A percentile compares a stretch with the other conserved stretches of the same genome.
These are phyloP conservation scores for Antigone vipio DNA, from an alignment of 2,113 vertebrate species.

Conservation along the genomic window DNA sequence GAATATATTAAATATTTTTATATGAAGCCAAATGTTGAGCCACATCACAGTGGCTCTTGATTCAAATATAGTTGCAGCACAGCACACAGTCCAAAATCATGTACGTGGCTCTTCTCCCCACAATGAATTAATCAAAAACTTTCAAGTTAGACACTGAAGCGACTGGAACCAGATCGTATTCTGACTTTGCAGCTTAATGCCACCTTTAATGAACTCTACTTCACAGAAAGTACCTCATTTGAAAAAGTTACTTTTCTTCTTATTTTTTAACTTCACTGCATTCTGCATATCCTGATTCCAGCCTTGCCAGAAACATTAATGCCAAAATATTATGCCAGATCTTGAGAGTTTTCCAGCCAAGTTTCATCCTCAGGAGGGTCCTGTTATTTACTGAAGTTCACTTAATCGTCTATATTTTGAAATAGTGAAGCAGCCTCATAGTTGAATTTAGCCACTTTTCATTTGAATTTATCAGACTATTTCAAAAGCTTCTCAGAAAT, in stretches of 20 bases:
- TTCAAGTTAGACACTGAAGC: neutral
- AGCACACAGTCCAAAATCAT: neutral
- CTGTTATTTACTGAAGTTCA: neutral
- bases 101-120: neutral
- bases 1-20: neutral
- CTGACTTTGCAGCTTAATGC: neutral
- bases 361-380: neutral
- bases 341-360: neutral
- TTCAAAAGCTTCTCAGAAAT: neutral
- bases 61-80: neutral
- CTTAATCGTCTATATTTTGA: neutral
- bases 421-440: neutral
- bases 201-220: neutral
- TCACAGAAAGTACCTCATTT: neutral
- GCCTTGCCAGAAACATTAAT: neutral
- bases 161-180: neutral
- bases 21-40: neutral
- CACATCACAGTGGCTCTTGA: accelerated
- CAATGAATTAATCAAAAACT: neutral
- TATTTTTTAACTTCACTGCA: neutral
- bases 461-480: neutral
- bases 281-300: neutral
- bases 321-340: neutral
- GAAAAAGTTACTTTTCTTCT: neutral
- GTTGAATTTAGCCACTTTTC: neutral